Evolutionary conservation across 1,140 invertebrate species (phyloP), one percentile per base, ranked within the genome.

Genomic region (Nasonia giraulti): DNA sequence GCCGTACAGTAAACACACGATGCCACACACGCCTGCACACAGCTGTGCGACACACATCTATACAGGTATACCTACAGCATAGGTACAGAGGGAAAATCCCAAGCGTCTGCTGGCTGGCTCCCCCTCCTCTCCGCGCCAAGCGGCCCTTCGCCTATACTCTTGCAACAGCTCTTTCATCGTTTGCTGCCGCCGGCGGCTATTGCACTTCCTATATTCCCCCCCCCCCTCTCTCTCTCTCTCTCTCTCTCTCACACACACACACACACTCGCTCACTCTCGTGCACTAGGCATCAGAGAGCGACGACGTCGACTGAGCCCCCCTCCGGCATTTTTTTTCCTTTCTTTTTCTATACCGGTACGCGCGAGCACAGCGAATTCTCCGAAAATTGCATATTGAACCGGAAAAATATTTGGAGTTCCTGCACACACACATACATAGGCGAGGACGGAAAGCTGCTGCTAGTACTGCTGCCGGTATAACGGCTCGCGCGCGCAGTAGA

Each of bases 331-430:
- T 78, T 71, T 69, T 74, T 74, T 40, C 37, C 27, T 31, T 77
- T 62, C 33, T 69, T 47, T 31, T 77, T 71, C 23, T 14, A n/a
- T 79, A 8, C 14, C 33, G 33, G 33, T 37, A 14, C 50, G 14
- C 20, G 31, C 75, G 5, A 33, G 40, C 10, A 11, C n/a, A 10
- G n/a, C 66, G 50, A 23, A 73, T 84, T 74, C 78, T 37, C 37
- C 66, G 77, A 84, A 84, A 79, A 84, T 84, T 80, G 83, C 83
- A 75, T 66, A 44, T 66, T 31, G 83, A 44, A 68, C 14, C 31
- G 83, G 44, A 84, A 80, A 83, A 80, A 80, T 66, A 75, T 84
- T 84, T 68, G 71, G 31, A 44, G 40, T 27, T 73, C 17, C 69
- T 75, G 44, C 44, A 33, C 20, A 27, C 27, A 27, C 27, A 27